These are phyloP conservation scores for Myanophis thanlyinensis DNA, from an alignment of 2,113 vertebrate genomes.

Conservation along the genomic window DNA sequence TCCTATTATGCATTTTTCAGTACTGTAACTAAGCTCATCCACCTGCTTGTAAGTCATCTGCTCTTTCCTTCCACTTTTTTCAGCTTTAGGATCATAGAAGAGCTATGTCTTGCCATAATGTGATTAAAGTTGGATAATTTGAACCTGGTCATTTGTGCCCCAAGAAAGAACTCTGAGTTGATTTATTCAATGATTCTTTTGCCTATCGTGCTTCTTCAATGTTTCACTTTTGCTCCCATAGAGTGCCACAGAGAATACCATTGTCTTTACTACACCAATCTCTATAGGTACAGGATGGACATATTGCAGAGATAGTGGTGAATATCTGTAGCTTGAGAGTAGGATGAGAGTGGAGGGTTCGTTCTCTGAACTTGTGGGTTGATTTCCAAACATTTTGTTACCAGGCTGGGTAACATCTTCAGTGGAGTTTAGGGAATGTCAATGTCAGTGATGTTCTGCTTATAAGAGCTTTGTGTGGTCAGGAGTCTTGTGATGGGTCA, in stretches of 20 bases:
- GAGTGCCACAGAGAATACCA: neutral
- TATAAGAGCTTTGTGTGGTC: neutral
- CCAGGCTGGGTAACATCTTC: no score
- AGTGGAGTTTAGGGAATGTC: neutral
- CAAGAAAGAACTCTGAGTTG: neutral
- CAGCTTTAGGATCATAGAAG: neutral
- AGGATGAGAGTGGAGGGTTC: no score
- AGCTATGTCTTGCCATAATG: neutral
- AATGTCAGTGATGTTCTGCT: neutral
- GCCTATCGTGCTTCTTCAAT: neutral
- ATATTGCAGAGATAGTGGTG: no score
- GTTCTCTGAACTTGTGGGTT: no score
- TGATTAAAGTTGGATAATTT: neutral
- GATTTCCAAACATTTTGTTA: no score
- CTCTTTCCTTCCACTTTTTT: neutral
- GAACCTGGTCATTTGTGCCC: neutral
- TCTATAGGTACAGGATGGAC: no score
- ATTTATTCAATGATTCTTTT: neutral
- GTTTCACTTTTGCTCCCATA: neutral
- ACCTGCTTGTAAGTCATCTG: neutral
- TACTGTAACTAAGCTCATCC: neutral
- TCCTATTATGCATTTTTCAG: neutral
- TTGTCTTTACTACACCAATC: neutral
- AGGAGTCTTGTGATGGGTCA: neutral
- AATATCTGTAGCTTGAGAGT: no score